Percentiles rank a stretch among this genome's conserved stretches.
phyloP scores from a whole-genome alignment of 2,797 vertebrate species.

The Channa striata region DNA sequence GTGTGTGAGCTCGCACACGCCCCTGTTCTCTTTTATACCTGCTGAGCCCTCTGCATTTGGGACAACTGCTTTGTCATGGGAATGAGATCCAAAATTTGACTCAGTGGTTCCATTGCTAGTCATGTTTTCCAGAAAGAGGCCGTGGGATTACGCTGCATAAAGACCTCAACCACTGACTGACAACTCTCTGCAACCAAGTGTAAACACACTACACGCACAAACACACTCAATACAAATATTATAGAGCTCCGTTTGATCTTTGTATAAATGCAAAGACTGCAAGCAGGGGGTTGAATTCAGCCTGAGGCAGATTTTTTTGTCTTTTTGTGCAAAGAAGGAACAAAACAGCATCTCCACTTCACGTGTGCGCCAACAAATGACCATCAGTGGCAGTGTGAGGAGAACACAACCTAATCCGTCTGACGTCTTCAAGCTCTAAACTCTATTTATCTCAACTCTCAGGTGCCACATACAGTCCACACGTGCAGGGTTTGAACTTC shows the following conservation, averaged over 20 bases:
- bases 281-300: not conserved
- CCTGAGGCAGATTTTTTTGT: not conserved
- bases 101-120: conserved; percentile 87
- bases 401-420: too few species aligned
- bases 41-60: conserved; percentile 72
- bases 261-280: conserved; percentile 13
- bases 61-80: conserved; percentile 89
- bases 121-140: conserved; percentile 87
- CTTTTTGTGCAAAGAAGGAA: not conserved
- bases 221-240: conserved; percentile 15
- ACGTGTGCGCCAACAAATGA: too few species aligned
- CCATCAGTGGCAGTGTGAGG: too few species aligned
- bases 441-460: not conserved
- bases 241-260: conserved; percentile 7
- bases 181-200: conserved; percentile 27
- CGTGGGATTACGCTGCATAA: conserved; percentile 87
- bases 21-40: conserved; percentile 83
- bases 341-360: not conserved
- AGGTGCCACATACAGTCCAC: not conserved
- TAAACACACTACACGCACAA: conserved; percentile 21
- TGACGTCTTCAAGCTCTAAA: not conserved
- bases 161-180: conserved; percentile 55
- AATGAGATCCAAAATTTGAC: conserved; percentile 90
- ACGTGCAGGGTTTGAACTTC: not conserved
- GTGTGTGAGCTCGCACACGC: not conserved